Percentiles rank a stretch among this genome's conserved stretches.
Evolutionary conservation across 2,113 vertebrate genomes (phyloP).

Genomic region (Uropsilus gracilis): DNA sequence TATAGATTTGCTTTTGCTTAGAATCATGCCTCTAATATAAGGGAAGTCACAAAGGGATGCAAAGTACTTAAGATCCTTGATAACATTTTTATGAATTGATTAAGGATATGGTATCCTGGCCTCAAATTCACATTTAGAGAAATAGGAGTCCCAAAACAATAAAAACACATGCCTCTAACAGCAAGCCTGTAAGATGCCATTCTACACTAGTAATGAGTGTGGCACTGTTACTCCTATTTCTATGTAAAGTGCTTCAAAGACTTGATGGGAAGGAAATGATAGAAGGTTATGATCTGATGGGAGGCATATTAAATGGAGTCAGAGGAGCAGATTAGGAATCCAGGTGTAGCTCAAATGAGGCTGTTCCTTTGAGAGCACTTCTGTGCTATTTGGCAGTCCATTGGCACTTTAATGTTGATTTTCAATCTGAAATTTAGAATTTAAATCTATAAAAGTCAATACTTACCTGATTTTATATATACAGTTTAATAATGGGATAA

Average conservation of each 20-base stretch:
- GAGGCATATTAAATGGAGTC: background rate
- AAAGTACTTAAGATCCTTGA: background rate
- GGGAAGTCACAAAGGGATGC: background rate
- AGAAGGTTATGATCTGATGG: background rate
- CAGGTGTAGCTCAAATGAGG: background rate
- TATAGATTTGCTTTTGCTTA: background rate
- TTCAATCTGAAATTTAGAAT: constrained; percentile 44
- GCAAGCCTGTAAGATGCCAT: background rate
- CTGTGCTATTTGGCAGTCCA: background rate
- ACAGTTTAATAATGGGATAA: constrained; percentile 50
- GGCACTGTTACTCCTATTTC: background rate
- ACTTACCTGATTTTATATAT: background rate
- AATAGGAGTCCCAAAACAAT: background rate
- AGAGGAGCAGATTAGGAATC: background rate
- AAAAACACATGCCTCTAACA: background rate
- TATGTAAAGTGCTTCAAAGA: background rate
- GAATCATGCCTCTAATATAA: background rate
- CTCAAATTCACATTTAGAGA: constrained; percentile 2
- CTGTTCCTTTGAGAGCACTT: background rate
- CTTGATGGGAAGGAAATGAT: background rate
- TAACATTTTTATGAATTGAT: constrained; percentile 14
- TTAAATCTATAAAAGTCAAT: constrained; percentile 24
- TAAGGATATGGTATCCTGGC: background rate
- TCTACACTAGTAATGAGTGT: background rate
- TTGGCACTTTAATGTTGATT: background rate